Evolutionary conservation across 2,113 vertebrate species (phyloP), one percentile per base, ranked within the genome.

Genomic region (Heloderma charlesbogerti): DNA sequence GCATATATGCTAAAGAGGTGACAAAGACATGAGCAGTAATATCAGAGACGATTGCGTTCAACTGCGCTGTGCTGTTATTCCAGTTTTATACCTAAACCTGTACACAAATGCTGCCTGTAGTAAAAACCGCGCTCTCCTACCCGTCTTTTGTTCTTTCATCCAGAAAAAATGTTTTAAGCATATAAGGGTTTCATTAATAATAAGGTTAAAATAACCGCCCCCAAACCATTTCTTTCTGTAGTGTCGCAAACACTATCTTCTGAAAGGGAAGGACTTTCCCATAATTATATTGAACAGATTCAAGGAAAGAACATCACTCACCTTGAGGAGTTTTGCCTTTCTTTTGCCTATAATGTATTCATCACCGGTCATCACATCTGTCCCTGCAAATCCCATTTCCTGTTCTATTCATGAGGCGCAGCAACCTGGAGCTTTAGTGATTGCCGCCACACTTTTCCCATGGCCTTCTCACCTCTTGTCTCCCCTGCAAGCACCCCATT

Each of bases 391-490:
- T 97, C 96, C 97, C 93, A 97, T 97, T 97, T 97, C 97, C 97
- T 97, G 95, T 96, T 93, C 97, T 96, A 96, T 97, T 97, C 97
- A 97, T 95, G 95, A 96, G 95, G 95, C 94, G 95, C 95, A 94
- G 96, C 95, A 97, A 97, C 96, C 97, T 97, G 97, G 96, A 95
- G 96, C 94, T 96, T 95, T 95, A 95, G 95, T 95, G 95, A 97
- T 96, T 96, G 96, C 94, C 81, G 95, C 95, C 97, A 97, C 96
- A 96, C 97, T 97, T 97, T 97, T 97, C 97, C 97, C 97, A 97
- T 97, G 97, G 96, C 97, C 97, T 97, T 96, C 95, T 97, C 97
- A 97, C 97, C 97, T 96, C 97, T 96, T 90, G 3, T 90, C 94
- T 95, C 95, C 96, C 93, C 91, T 92, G 15, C 31, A 87, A 88